These are phyloP conservation scores for Syngnathus typhle DNA, from an alignment of 2,113 vertebrate species.

Conservation along the genomic window DNA sequence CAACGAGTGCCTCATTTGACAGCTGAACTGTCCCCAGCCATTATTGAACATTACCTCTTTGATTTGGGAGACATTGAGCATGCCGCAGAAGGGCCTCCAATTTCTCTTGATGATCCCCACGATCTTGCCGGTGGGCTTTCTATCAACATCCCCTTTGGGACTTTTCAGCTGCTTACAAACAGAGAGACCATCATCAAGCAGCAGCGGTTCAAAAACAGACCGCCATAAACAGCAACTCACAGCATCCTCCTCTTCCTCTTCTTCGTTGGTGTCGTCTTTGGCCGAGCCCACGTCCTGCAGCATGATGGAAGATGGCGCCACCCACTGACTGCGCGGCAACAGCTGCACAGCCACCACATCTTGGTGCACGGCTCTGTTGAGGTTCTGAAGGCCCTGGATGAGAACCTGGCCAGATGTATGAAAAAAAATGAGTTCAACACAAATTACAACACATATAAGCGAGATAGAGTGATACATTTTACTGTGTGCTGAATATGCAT, in stretches of 20 bases:
- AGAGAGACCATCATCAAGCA: background rate
- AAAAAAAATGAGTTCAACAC: background rate
- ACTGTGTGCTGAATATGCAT: too few species aligned
- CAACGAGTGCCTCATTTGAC: too few species aligned
- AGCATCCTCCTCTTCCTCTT: constrained; percentile 72
- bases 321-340: constrained; percentile 79
- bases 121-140: constrained; percentile 83
- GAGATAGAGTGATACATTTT: background rate
- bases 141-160: constrained; percentile 57
- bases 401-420: constrained; percentile 72
- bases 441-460: background rate
- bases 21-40: background rate
- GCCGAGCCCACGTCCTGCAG: constrained; percentile 84
- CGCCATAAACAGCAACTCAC: constrained; percentile 25
- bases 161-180: constrained; percentile 69
- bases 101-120: constrained; percentile 95
- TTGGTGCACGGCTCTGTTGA: constrained; percentile 91
- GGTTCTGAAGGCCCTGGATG: constrained; percentile 85
- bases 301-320: constrained; percentile 83
- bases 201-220: background rate
- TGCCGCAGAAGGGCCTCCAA: constrained; percentile 94
- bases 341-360: constrained; percentile 90
- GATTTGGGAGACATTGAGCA: constrained; percentile 87
- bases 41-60: constrained; percentile 77
- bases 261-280: constrained; percentile 80